phyloP scores from a whole-genome alignment of 2,797 vertebrate genomes.

The Bradypodion pumilum region DNA sequence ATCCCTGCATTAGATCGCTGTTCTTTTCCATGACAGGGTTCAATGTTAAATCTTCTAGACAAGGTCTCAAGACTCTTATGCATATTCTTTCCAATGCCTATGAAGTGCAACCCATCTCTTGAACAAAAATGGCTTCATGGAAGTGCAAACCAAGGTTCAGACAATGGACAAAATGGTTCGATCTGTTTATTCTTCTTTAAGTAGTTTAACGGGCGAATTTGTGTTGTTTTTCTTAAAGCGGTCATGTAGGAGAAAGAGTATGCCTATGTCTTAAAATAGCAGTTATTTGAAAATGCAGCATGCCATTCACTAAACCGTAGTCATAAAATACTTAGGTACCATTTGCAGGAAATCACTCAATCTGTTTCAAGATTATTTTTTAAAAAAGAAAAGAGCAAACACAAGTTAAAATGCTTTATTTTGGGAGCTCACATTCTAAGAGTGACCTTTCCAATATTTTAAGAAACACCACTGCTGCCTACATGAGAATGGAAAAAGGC shows the following conservation, averaged over 20 bases:
- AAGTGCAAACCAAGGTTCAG: no score
- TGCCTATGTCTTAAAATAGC: no score
- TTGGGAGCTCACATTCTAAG: not conserved
- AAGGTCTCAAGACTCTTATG: no score
- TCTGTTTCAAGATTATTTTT: not conserved
- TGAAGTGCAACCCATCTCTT: no score
- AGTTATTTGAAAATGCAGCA: not conserved
- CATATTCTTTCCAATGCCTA: no score
- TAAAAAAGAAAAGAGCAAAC: not conserved
- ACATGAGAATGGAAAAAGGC: slow-evolving; percentile 11
- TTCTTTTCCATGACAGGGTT: no score
- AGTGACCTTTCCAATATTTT: slow-evolving; percentile 20
- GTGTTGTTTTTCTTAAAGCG: slow-evolving; percentile 17
- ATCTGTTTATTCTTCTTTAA: not conserved
- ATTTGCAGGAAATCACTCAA: not conserved
- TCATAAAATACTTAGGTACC: not conserved
- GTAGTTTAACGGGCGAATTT: slow-evolving; percentile 27
- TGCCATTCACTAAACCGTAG: not conserved
- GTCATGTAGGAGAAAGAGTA: not conserved
- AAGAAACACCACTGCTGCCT: not conserved
- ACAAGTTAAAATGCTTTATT: not conserved
- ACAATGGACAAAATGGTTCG: no score
- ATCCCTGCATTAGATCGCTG: no score
- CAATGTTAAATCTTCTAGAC: no score
- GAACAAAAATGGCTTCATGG: no score